Percentiles rank a stretch among this genome's conserved stretches.
phyloP scores from a whole-genome alignment of 2,113 vertebrate species.

The Xiphias gladius region DNA sequence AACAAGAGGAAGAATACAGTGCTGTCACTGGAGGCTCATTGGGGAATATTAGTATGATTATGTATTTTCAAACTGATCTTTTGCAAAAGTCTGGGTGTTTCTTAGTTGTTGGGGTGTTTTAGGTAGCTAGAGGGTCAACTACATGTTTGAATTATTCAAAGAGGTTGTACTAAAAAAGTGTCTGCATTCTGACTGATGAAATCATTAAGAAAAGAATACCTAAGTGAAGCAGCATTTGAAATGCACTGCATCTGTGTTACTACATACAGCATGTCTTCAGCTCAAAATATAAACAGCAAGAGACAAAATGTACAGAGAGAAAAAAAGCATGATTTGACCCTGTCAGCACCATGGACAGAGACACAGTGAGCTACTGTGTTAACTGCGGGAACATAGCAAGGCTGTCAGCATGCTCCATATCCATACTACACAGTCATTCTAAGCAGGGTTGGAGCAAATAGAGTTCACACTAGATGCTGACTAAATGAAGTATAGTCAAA shows the following conservation, averaged over 20 bases:
- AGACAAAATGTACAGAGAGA: neutral
- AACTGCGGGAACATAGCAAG: no score
- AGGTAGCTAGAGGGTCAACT: neutral
- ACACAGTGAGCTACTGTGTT: neutral
- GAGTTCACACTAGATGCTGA: no score
- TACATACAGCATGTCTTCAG: neutral
- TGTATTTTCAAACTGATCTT: neutral
- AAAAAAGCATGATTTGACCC: neutral
- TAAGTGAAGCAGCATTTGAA: no score
- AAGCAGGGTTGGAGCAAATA: no score
- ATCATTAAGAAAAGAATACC: neutral
- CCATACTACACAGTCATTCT: no score
- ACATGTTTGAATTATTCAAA: neutral
- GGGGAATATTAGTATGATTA: neutral
- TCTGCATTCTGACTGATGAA: neutral
- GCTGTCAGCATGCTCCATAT: no score
- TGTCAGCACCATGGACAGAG: conserved; percentile 38
- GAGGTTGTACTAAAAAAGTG: neutral
- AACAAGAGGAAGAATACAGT: neutral
- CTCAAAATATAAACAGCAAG: neutral
- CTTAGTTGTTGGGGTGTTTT: neutral
- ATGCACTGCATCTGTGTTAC: no score
- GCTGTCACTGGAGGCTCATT: neutral
- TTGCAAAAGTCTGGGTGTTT: neutral
- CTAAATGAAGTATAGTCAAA: neutral